Evolutionary conservation across 2,113 vertebrate species (phyloP).

Genomic region (Fregetta grallaria): DNA sequence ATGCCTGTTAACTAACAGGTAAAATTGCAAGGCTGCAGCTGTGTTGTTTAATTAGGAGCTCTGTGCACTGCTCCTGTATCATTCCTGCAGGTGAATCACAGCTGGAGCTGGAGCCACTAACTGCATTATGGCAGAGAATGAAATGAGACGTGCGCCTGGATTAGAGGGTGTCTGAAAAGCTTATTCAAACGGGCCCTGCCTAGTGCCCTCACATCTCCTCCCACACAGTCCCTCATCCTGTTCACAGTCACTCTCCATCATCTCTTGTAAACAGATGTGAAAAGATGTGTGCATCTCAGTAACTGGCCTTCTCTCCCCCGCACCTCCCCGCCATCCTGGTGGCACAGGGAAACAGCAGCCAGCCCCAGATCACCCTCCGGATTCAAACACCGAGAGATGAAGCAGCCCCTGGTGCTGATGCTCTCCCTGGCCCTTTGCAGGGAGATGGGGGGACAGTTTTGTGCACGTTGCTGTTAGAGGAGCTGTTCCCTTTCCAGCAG

Average conservation of each 20-base stretch:
- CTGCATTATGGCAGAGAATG: background rate
- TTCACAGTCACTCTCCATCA: background rate
- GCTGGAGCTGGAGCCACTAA: background rate
- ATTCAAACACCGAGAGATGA: background rate
- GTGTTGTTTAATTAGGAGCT: background rate
- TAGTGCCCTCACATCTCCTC: background rate
- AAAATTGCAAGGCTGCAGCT: background rate
- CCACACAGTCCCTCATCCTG: background rate
- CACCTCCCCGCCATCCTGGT: background rate
- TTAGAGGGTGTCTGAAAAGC: background rate
- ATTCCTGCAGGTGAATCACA: background rate
- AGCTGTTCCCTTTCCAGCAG: background rate
- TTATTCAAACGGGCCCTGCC: background rate
- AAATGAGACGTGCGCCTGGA: background rate
- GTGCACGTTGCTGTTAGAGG: fast-evolving
- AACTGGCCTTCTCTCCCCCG: background rate
- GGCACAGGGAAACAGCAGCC: background rate
- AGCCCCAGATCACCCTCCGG: background rate
- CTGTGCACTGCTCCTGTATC: background rate
- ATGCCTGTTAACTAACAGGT: background rate
- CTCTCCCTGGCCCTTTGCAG: background rate
- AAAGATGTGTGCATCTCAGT: background rate
- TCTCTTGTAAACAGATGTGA: background rate
- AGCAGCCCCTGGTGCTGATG: background rate
- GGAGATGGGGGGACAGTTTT: background rate